Evolutionary conservation across 2,888 invertebrate genomes (phyloP).

Genomic region (Balanococcus diminutus): DNA sequence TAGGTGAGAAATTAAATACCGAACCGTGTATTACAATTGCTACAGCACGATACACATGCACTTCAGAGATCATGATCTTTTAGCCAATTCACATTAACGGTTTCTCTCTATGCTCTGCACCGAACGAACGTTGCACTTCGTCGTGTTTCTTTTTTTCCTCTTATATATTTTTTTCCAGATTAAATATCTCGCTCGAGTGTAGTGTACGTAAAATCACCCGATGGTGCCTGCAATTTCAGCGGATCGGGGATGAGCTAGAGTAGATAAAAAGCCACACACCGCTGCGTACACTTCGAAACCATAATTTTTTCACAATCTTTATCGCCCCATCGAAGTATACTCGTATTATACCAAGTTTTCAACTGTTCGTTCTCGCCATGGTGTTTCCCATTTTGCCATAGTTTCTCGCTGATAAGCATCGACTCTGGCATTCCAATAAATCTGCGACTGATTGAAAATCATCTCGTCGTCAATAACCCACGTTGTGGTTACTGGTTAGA

Average conservation of each 20-base stretch:
- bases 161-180: background rate
- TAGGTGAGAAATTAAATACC: constrained; percentile 20
- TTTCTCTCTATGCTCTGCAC: background rate
- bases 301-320: constrained; percentile 12
- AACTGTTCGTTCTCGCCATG: too few species aligned
- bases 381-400: too few species aligned
- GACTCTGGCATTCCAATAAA: too few species aligned
- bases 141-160: background rate
- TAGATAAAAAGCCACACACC: background rate
- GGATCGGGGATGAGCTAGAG: background rate
- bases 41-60: background rate
- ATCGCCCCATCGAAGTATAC: too few species aligned
- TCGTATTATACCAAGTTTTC: too few species aligned
- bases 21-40: background rate
- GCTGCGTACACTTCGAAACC: background rate
- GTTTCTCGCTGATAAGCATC: too few species aligned
- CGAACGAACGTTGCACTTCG: background rate
- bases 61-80: background rate
- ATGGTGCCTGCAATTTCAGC: background rate
- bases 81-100: constrained; percentile 5
- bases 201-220: background rate
- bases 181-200: background rate
- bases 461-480: too few species aligned
- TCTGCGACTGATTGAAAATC: too few species aligned
- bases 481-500: too few species aligned